Percentiles rank a stretch among this genome's conserved stretches.
Evolutionary conservation across 2,113 vertebrate species (phyloP).

Genomic region (Aegypius monachus): DNA sequence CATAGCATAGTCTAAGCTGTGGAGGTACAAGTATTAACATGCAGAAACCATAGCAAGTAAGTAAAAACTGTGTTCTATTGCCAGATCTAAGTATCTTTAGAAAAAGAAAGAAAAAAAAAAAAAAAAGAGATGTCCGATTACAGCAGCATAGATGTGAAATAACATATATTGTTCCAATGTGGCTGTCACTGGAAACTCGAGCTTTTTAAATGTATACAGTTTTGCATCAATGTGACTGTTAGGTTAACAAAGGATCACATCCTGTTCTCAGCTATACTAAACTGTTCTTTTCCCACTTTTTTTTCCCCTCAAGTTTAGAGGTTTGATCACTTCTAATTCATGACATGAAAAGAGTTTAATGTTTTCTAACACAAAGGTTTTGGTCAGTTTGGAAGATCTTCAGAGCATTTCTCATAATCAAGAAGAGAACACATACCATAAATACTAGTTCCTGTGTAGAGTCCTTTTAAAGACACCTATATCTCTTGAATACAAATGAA

Average conservation of each 20-base stretch:
- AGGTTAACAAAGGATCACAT: background rate
- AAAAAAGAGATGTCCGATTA: background rate
- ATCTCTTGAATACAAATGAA: background rate
- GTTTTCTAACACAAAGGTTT: background rate
- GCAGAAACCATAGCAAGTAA: background rate
- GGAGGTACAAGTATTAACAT: background rate
- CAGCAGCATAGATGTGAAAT: background rate
- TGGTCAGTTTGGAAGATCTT: background rate
- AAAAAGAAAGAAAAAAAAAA: background rate
- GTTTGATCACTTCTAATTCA: constrained; percentile 11
- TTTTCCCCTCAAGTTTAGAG: background rate
- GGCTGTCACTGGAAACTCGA: background rate
- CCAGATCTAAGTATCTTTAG: background rate
- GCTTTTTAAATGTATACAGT: background rate
- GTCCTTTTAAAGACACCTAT: background rate
- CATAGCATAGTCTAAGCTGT: background rate
- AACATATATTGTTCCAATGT: background rate
- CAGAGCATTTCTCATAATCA: constrained; percentile 30
- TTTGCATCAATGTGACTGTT: constrained; percentile 4
- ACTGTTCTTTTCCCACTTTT: background rate
- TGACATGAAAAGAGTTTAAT: background rate
- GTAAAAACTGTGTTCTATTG: background rate
- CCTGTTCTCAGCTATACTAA: background rate
- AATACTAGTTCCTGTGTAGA: background rate
- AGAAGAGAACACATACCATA: background rate